Base-by-base conservation (phyloP, 2,113 vertebrate species). In the Athene noctua region DNA sequence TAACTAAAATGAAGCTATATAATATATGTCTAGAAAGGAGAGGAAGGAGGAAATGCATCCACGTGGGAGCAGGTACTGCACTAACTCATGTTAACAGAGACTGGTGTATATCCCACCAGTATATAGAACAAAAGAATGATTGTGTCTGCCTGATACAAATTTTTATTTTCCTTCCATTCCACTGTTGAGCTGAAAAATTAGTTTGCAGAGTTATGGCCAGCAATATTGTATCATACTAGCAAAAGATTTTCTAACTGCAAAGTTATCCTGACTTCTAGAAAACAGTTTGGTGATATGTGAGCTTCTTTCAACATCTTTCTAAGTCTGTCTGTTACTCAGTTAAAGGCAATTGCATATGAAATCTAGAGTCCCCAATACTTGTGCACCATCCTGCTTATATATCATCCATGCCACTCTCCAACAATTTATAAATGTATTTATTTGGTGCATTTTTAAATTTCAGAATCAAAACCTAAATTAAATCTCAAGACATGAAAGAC, bases 111-210 rank as follows among this genome's bases (percentile, higher is more conserved):
- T 51, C 14, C 42, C 25, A 70, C 5, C 3, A 13, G 44, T 22
- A 20, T 1, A 14, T 3, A 74, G 40, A 85, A 78, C 21, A 81
- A 81, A 87, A 46, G 8, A 84, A 54, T 58, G 5, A 51, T 66
- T 46, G 44, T 78, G 38, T 74, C 61, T 54, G 12, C 25, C 51
- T 67, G 13, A 2, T 46, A 59, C 0, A 8, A 62, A 36, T 58
- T 86, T 80, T 74, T 66, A 9, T 89, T 89, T 92, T 89, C 32
- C 38, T 29, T 62, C 26, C 81, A 7, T 85, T 88, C 52, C 59
- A 72, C 6, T 67, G 30, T 19, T 66, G 58, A 71, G 54, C 8
- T 11, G 58, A 85, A 88, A 81, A 83, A 51, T 8, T 20, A 65
- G 15, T 79, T 80, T 82, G 6, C 16, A 65, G 47, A 61, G 11